Base-by-base conservation (phyloP, 2,113 vertebrate species). In the Dendropsophus ebraccatus region DNA sequence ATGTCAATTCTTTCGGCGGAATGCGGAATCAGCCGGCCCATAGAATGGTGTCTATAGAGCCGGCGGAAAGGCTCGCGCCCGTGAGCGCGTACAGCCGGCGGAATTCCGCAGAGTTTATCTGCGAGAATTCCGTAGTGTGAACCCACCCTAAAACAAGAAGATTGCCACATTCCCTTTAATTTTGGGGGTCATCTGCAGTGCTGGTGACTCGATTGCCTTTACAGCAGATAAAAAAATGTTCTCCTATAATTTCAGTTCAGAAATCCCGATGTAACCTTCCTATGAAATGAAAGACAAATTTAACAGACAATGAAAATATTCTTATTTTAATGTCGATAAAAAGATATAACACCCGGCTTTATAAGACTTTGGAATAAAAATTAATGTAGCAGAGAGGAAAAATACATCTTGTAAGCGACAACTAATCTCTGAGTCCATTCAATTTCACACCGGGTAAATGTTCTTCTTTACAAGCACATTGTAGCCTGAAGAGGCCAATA, bases 401-500 rank as follows among this genome's bases (percentile, higher is more conserved):
- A 85, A 77, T 62, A 65, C 58, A 77, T 50, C 37, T 75, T 58
- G 45, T 62, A 67, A 69, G 74, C 30, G 74, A 49, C 74, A 85
- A 54, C 82, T 58, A 84, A 84, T 75, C 74, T 85, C 56, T 37
- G 30, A 49, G 75, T 76, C 45, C 83, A 73, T 47, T 76, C 28
- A 65, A 85, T 77, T 85, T 78, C 58, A 47, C 83, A 85, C 41
- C 12, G 45, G 52, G 35, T 76, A 73, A 84, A 75, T 62, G 54
- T 28, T 32, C 21, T 25, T 37, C 25, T 83, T 78, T 76, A 77
- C 50, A 25, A 65, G 41, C 58, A 85, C 19, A 75, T 37, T 84
- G 69, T 75, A 85, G 73, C 58, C 74, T 85, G 25, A 85, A 85
- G 74, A 85, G 45, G 49, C 25, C 54, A 78, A 50, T 85, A 85